These are phyloP conservation scores for Hypselothyrea guttata DNA, from an alignment of 2,888 invertebrate species.

Conservation along the genomic window DNA sequence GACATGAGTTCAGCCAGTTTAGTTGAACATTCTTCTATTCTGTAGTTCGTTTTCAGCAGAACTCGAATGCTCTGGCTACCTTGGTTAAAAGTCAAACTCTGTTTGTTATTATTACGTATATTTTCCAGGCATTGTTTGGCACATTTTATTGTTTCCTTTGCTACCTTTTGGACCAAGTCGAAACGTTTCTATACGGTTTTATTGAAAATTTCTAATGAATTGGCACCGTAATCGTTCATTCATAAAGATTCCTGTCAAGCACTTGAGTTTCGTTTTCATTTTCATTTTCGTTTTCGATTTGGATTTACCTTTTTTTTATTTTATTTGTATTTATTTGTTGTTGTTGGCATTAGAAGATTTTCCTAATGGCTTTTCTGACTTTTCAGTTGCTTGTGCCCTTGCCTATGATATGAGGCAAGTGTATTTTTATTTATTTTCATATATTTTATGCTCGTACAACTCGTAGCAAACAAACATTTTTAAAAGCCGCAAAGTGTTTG, in stretches of 20 bases:
- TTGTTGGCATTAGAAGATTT: constrained; percentile 8
- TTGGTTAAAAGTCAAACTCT: constrained; percentile 61
- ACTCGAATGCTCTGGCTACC: constrained; percentile 22
- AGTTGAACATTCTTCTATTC: constrained; percentile 9
- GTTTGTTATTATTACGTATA: constrained; percentile 60
- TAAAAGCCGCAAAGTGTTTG: constrained; percentile 48
- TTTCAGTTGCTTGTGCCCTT: constrained; percentile 29
- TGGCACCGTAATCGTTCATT: constrained; percentile 65
- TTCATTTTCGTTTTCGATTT: neutral
- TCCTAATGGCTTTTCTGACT: constrained; percentile 50
- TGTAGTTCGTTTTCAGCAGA: constrained; percentile 49
- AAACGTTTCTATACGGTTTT: constrained; percentile 19
- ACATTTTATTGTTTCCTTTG: constrained; percentile 46
- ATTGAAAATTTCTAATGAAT: constrained; percentile 66
- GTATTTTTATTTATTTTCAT: constrained; percentile 21
- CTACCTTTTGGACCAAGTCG: constrained; percentile 11
- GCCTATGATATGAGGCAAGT: constrained; percentile 41
- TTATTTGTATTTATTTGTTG: too few species aligned
- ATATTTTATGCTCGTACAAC: constrained; percentile 33
- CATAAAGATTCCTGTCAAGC: constrained; percentile 55
- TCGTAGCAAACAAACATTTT: constrained; percentile 54
- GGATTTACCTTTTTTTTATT: constrained; percentile 37
- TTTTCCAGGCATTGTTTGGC: constrained; percentile 44
- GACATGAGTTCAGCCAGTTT: constrained; percentile 25
- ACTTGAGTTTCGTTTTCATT: constrained; percentile 33